Conservation (phyloP, 2,113 vertebrate species). For the Gallinago media region DNA sequence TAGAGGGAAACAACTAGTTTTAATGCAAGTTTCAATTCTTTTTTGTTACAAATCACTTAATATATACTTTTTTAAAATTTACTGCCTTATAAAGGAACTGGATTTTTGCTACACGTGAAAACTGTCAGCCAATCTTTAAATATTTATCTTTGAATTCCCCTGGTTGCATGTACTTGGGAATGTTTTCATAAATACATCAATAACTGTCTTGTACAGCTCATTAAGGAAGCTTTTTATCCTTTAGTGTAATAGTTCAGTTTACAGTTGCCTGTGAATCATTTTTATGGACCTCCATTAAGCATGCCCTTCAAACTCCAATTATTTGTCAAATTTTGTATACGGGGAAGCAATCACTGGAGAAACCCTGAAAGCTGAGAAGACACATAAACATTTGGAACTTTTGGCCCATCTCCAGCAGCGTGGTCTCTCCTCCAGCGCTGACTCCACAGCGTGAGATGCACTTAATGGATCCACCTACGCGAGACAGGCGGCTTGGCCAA, state of each 20-base stretch:
- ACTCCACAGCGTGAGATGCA: background rate
- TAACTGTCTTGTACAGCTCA: conserved; percentile 76
- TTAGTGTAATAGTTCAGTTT: conserved; percentile 69
- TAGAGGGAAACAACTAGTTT: background rate
- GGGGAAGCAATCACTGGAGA: conserved; percentile 55
- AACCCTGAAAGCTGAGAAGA: conserved; percentile 41
- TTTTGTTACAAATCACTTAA: conserved; percentile 19
- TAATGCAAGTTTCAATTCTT: background rate
- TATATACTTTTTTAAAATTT: background rate
- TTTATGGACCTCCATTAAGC: conserved; percentile 71
- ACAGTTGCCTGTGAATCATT: conserved; percentile 69
- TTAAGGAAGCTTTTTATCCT: conserved; percentile 76
- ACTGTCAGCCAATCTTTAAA: conserved; percentile 56
- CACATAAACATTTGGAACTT: conserved; percentile 4
- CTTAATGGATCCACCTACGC: background rate
- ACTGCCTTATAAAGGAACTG: background rate
- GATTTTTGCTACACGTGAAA: conserved; percentile 18
- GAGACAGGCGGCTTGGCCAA: background rate
- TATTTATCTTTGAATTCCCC: conserved; percentile 72
- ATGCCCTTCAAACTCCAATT: conserved; percentile 70
- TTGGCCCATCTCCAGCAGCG: conserved; percentile 12
- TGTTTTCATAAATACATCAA: conserved; percentile 77
- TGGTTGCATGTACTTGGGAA: conserved; percentile 60
- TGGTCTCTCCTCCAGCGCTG: background rate
- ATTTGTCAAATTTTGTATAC: conserved; percentile 59